Percentiles rank a stretch among this genome's conserved stretches.
Evolutionary conservation across 2,797 vertebrate species (phyloP).

Genomic region (Silurus aristotelis): DNA sequence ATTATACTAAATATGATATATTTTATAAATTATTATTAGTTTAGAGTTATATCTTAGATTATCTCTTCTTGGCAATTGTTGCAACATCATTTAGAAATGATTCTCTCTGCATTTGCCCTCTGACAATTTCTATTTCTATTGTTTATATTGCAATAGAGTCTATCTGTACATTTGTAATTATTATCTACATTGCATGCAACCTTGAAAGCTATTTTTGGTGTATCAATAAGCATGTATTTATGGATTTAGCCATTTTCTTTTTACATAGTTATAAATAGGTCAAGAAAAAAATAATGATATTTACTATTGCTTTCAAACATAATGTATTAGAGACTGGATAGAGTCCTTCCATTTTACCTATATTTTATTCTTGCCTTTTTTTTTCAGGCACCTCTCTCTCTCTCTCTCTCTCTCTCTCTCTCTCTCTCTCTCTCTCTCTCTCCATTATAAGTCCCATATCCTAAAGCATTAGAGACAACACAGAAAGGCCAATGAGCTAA

Average conservation of each 20-base stretch:
- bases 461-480: conserved; percentile 36
- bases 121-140: background rate
- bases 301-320: background rate
- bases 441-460: conserved; percentile 36
- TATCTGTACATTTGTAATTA: background rate
- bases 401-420: conserved; percentile 2
- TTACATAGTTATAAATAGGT: background rate
- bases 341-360: background rate
- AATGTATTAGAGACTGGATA: background rate
- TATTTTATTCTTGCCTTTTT: background rate
- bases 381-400: background rate
- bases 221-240: background rate
- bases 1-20: background rate
- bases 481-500: conserved; percentile 5
- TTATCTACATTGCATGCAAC: too few relatives aligned
- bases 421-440: background rate
- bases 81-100: background rate
- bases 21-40: background rate
- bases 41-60: background rate
- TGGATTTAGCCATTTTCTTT: background rate
- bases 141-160: background rate
- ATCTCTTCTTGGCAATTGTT: background rate
- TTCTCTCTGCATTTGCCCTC: background rate
- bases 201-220: background rate
- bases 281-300: background rate